These are phyloP conservation scores for Stomorhina lunata DNA, from an alignment of 2,888 invertebrate species.

Conservation along the genomic window DNA sequence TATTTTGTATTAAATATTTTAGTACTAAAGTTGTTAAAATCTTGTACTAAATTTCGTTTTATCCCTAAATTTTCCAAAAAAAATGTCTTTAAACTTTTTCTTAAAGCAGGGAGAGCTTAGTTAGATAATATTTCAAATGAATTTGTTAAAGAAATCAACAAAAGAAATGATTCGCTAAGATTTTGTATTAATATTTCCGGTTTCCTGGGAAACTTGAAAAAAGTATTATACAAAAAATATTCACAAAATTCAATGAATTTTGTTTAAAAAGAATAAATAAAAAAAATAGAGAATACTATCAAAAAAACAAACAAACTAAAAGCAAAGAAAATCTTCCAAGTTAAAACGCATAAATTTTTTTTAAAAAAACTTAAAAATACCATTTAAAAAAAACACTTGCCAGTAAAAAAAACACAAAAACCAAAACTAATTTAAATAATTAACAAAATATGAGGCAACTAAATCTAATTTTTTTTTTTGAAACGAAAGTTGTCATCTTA, in stretches of 20 bases:
- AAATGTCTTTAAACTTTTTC: background rate
- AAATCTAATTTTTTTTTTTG: background rate
- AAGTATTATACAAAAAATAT: constrained; percentile 45
- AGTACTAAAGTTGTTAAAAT: background rate
- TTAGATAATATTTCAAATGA: background rate
- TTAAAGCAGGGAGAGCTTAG: constrained; percentile 38
- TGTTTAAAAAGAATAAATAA: too few species aligned
- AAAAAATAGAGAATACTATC: constrained; percentile 41
- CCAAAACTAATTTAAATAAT: constrained; percentile 34
- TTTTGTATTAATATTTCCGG: constrained; percentile 34
- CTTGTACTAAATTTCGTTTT: background rate
- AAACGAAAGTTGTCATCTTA: constrained; percentile 44
- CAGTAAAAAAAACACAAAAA: constrained; percentile 51
- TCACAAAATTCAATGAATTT: constrained; percentile 61
- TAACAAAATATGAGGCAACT: constrained; percentile 24
- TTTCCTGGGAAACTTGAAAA: background rate
- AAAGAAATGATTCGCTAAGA: constrained; percentile 53
- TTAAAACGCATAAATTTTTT: constrained; percentile 60
- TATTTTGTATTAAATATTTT: too few species aligned
- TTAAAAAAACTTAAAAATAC: constrained; percentile 22
- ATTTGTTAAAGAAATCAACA: constrained; percentile 61
- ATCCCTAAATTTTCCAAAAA: background rate
- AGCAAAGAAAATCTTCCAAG: constrained; percentile 63
- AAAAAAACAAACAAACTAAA: constrained; percentile 56
- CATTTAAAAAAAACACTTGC: constrained; percentile 51